These are phyloP conservation scores for Eptesicus fuscus DNA, from an alignment of 2,113 vertebrate genomes.

Conservation along the genomic window DNA sequence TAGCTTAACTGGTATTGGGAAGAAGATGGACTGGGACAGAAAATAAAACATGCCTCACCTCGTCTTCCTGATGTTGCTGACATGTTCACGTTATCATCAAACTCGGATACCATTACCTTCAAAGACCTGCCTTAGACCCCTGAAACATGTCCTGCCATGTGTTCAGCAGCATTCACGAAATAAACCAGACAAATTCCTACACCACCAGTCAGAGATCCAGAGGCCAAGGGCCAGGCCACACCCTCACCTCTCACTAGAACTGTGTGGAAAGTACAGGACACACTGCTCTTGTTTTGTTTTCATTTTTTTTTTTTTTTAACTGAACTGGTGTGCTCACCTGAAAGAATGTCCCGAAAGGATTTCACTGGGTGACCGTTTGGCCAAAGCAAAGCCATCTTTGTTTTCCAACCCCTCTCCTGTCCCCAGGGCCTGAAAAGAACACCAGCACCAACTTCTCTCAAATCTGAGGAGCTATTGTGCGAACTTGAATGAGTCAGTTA, in stretches of 20 bases:
- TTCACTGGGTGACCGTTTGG: slow-evolving; percentile 34
- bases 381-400: slow-evolving; percentile 53
- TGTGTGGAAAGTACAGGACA: background rate
- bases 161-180: background rate
- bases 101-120: background rate
- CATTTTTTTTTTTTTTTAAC: slow-evolving; percentile 10
- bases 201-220: background rate
- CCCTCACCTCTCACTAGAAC: background rate
- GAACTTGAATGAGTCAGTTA: slow-evolving; percentile 38
- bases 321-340: background rate
- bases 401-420: slow-evolving; percentile 30
- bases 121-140: background rate
- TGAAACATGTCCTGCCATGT: background rate
- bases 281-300: background rate
- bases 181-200: background rate
- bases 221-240: background rate
- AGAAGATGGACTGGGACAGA: background rate
- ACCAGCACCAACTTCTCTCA: slow-evolving; percentile 34
- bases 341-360: background rate
- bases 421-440: slow-evolving; percentile 47
- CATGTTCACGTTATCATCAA: background rate
- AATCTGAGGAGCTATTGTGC: slow-evolving; percentile 59
- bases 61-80: background rate
- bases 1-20: background rate
- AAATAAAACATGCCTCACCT: background rate